phyloP scores from a whole-genome alignment of 2,888 invertebrate species.

The Calliphora vomitoria region DNA sequence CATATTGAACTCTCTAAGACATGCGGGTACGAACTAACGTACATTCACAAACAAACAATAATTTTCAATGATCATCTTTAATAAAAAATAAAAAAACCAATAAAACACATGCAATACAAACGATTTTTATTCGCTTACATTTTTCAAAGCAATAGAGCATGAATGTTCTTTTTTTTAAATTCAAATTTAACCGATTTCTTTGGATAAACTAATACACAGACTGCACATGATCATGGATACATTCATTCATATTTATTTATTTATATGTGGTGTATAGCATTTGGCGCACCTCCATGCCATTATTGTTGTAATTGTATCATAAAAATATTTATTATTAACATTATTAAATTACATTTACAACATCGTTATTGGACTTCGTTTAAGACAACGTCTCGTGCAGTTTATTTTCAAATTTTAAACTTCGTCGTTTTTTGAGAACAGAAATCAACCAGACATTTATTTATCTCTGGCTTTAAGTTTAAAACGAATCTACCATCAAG shows the following conservation, averaged over 20 bases:
- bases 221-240: constrained; percentile 11
- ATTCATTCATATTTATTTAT: not conserved
- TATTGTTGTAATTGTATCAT: constrained; percentile 57
- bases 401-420: constrained; percentile 2
- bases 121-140: constrained; percentile 29
- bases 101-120: constrained; percentile 50
- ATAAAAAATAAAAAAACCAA: constrained; percentile 16
- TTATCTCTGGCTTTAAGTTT: not conserved
- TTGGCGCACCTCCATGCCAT: constrained; percentile 66
- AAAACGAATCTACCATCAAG: not conserved
- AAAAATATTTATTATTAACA: constrained; percentile 57
- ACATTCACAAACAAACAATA: constrained; percentile 33
- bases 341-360: constrained; percentile 55
- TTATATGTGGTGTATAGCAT: not conserved
- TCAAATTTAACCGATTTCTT: constrained; percentile 39
- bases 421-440: not conserved
- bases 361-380: constrained; percentile 58
- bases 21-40: constrained; percentile 33
- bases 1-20: constrained; percentile 20
- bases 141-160: constrained; percentile 58
- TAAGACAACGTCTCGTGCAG: constrained; percentile 30
- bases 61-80: constrained; percentile 62
- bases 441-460: not conserved
- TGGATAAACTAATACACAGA: constrained; percentile 28
- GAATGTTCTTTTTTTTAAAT: constrained; percentile 42